These are phyloP conservation scores for Cacoxenus indagator DNA, from an alignment of 2,888 invertebrate species.

Conservation along the genomic window DNA sequence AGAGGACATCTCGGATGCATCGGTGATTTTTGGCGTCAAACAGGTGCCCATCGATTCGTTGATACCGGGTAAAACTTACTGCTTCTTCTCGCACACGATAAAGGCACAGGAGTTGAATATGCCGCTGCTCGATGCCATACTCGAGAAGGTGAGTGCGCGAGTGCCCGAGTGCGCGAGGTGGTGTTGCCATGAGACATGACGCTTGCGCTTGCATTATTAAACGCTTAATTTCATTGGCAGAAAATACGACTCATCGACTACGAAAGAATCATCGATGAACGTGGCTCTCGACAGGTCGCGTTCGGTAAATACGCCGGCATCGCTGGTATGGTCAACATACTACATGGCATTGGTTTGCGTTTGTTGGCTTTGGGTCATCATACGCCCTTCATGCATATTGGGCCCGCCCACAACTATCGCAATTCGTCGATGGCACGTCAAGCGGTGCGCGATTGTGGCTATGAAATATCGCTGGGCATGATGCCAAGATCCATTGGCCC, in stretches of 20 bases:
- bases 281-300: constrained; percentile 93
- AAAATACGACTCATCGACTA: constrained; percentile 97
- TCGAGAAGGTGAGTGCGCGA: constrained; percentile 78
- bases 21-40: constrained; percentile 97
- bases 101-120: constrained; percentile 99
- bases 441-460: constrained; percentile 98
- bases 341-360: constrained; percentile 95
- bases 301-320: constrained; percentile 99
- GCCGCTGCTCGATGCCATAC: constrained; percentile 94
- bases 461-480: constrained; percentile 94
- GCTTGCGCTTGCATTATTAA: constrained; percentile 25
- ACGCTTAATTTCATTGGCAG: constrained; percentile 49
- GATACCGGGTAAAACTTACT: constrained; percentile 96
- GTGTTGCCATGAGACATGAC: no score
- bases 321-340: constrained; percentile 98
- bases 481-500: constrained; percentile 99
- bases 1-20: constrained; percentile 97
- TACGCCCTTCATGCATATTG: constrained; percentile 99
- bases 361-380: constrained; percentile 95
- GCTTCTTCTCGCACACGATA: constrained; percentile 99
- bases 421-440: constrained; percentile 98
- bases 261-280: constrained; percentile 92
- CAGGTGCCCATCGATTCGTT: constrained; percentile 86
- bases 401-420: constrained; percentile 98
- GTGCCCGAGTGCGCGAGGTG: neutral